phyloP scores from a whole-genome alignment of 2,113 vertebrate genomes.

The Lasiurus cinereus region DNA sequence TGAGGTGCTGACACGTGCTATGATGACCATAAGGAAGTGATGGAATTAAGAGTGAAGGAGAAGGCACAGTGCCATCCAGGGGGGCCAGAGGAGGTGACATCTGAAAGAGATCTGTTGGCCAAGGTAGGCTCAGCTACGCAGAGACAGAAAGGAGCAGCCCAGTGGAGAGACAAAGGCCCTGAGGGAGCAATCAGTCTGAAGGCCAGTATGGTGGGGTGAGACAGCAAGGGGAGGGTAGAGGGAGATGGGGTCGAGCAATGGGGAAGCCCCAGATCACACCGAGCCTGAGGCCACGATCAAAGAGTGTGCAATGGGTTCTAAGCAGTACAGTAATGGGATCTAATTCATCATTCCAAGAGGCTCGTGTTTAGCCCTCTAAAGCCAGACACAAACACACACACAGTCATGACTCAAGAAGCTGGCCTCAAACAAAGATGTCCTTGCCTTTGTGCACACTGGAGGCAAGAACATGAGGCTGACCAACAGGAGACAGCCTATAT shows the following conservation, averaged over 20 bases:
- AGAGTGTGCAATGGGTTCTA: background rate
- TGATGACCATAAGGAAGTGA: background rate
- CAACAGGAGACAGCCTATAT: accelerated
- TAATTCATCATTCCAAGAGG: background rate
- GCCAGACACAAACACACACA: background rate
- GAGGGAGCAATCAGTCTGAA: background rate
- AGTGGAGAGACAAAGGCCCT: background rate
- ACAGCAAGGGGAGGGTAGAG: no score
- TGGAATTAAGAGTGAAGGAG: background rate
- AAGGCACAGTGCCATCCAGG: background rate
- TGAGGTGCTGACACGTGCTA: background rate
- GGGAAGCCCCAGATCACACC: background rate
- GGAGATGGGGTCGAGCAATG: background rate
- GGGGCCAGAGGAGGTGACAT: background rate
- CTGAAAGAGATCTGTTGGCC: background rate
- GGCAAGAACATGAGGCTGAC: background rate
- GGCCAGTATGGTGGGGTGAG: background rate
- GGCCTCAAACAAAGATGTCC: background rate
- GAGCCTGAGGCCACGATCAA: background rate
- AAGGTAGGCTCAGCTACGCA: background rate
- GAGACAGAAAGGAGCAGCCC: background rate
- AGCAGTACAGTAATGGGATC: background rate
- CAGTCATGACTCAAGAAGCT: background rate
- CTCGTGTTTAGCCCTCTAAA: background rate
- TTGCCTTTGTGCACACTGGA: background rate